Base-by-base conservation (phyloP, 2,797 vertebrate genomes). In the Typhlichthys subterraneus region DNA sequence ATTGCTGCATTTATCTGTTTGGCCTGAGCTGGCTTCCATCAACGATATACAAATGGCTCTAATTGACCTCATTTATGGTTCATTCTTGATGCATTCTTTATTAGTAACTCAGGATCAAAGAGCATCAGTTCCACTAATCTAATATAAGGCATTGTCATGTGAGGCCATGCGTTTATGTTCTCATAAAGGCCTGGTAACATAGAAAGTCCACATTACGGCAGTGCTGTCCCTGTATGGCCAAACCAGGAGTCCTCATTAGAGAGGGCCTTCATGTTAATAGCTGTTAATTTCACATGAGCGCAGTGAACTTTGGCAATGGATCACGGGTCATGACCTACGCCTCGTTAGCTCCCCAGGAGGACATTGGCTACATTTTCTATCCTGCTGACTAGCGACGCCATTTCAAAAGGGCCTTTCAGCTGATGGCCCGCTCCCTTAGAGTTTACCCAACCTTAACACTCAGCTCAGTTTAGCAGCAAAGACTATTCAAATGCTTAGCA, bases 361-460 rank as follows among this genome's bases (percentile, higher is more conserved):
- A 87, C 79, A 71, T 80, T 61, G 75, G 79, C 69, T 72, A 70
- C 72, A 64, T 83, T 85, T 86, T 74, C 73, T 74, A 67, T 76
- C 61, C 54, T 38, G 67, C 53, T 72, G 85, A 86, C 76, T 85
- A 78, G 83, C 46, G 47, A 79, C 81, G 81, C 81, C 62, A 72
- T 76, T 85, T 86, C 75, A 72, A 84, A 86, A 79, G 77, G 58
- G 63, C 71, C 80, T 73, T 76, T 84, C 79, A 73, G 70, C 70
- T 65, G 69, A 57, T 23, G 38, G 65, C 56, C 59, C 53, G 58
- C 81, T 82, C 77, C 71, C 75, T 47, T 67, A 75, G 67, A 86
- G 86, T 91, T 90, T 92, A 91, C 79, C 61, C 87, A 76, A 92
- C 89, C 89, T 73, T 84, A 74, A 89, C 91, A 91, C 91, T 89